Evolutionary conservation across 2,888 invertebrate genomes (phyloP).

Genomic region (Xylophagus ater): DNA sequence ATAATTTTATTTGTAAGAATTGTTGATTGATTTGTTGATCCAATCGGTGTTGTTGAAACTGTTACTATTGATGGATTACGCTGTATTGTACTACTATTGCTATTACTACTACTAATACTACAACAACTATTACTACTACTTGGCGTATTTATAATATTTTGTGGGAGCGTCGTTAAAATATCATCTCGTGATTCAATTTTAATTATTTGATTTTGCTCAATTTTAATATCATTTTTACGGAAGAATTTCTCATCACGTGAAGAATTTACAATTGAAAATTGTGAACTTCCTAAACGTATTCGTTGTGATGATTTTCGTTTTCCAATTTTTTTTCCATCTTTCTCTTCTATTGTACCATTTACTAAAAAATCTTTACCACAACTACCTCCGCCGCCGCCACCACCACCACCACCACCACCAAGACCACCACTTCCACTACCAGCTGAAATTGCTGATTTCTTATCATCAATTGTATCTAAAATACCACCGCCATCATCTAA

Average conservation of each 20-base stretch:
- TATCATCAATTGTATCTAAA: constrained; percentile 31
- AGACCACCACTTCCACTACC: constrained; percentile 1
- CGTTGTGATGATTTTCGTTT: constrained; percentile 10
- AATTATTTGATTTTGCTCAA: constrained; percentile 16
- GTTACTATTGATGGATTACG: neutral
- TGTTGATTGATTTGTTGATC: neutral
- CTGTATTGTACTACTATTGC: neutral
- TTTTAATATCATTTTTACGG: constrained; percentile 22
- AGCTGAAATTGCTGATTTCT: constrained; percentile 17
- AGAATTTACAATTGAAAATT: constrained; percentile 13
- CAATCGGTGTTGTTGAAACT: neutral
- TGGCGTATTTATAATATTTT: too few species aligned
- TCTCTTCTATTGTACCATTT: constrained; percentile 11
- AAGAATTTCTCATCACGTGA: constrained; percentile 30
- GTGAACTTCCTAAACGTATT: constrained; percentile 13
- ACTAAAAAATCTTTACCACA: constrained; percentile 3
- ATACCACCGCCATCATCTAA: constrained; percentile 34
- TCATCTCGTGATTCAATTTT: constrained; percentile 26
- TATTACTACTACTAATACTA: neutral
- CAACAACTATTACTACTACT: too few species aligned
- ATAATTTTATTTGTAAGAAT: neutral
- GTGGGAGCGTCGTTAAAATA: constrained; percentile 19
- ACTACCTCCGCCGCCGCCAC: too few species aligned
- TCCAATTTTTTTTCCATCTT: constrained; percentile 12
- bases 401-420: neutral